Base-by-base conservation (phyloP, 2,113 vertebrate species). In the Spea bombifrons region DNA sequence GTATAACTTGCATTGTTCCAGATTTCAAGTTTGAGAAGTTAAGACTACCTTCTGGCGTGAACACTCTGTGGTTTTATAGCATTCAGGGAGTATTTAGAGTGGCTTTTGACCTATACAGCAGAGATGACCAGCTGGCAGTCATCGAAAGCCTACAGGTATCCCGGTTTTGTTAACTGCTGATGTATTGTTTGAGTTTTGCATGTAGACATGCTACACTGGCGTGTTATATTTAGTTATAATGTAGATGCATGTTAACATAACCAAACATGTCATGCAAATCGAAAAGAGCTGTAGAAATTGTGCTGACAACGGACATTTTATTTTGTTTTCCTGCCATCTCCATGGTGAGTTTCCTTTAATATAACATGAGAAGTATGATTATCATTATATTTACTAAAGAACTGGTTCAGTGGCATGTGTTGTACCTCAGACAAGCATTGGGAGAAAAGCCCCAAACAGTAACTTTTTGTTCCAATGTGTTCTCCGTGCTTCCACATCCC, bases 61-160 rank as follows among this genome's bases (percentile, higher is more conserved):
- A 91, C 84, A 88, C 88, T 80, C 84, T 94, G 72, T 94, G 93
- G 93, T 94, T 94, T 84, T 94, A 94, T 84, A 92, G 90, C 44
- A 78, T 94, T 71, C 90, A 94, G 70, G 93, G 93, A 64, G 83
- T 94, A 71, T 94, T 94, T 80, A 88, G 91, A 85, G 87, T 94
- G 2, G 91, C 92, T 5, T 94, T 94, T 86, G 93, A 94, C 73
- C 82, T 93, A 69, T 93, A 91, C 84, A 88, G 47, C 76, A 92
- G 89, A 82, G 87, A 87, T 57, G 91, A 94, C 30, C 93, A 94
- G 81, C 88, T 94, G 8, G 81, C 86, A 16, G 84, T 93, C 15
- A 77, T 94, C 44, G 91, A 94, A 70, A 89, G 87, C 43, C 88
- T 93, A 72, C 92, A 94, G 89, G 93, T 93, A 83, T 15, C 46